phyloP scores from a whole-genome alignment of 2,113 vertebrate species.

The Microcebus ravelobensis region DNA sequence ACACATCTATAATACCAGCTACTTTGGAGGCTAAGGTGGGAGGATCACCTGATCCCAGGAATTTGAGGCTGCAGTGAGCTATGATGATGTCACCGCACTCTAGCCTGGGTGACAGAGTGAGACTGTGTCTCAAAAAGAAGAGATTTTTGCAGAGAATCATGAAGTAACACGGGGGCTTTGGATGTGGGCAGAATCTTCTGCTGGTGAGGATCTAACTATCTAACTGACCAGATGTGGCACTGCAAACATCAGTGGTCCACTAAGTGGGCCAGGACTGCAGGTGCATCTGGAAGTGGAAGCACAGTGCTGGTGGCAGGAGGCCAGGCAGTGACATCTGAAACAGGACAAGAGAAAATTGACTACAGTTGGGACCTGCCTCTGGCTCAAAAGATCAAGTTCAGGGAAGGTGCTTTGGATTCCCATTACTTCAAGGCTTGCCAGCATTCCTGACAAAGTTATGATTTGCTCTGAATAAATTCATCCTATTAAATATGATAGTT shows the following conservation, averaged over 20 bases:
- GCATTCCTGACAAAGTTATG: not conserved
- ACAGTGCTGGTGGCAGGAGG: conserved; percentile 92
- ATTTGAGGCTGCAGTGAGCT: too few species aligned
- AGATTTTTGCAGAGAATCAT: conserved; percentile 91
- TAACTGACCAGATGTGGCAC: conserved; percentile 92
- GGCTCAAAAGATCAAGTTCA: conserved; percentile 94
- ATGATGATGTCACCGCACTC: too few species aligned
- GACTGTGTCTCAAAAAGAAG: too few species aligned
- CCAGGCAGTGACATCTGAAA: conserved; percentile 92
- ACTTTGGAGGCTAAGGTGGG: too few species aligned
- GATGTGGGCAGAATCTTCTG: conserved; percentile 92
- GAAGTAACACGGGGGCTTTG: conserved; percentile 93
- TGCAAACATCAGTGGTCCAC: conserved; percentile 93
- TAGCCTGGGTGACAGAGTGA: too few species aligned
- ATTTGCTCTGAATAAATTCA: not conserved
- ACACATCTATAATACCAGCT: too few species aligned
- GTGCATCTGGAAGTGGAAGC: conserved; percentile 92
- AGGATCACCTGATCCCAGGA: too few species aligned
- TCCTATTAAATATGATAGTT: not conserved
- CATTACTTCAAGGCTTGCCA: not conserved
- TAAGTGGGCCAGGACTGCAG: conserved; percentile 91
- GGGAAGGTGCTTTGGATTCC: conserved; percentile 67
- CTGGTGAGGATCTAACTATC: conserved; percentile 92
- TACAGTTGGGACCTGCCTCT: conserved; percentile 94
- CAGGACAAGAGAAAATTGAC: conserved; percentile 91